Evolutionary conservation across 53 echinoderm and acorn worm species (phyloP), one percentile per base, ranked within the genome.

Genomic region (Arbacia lixula): DNA sequence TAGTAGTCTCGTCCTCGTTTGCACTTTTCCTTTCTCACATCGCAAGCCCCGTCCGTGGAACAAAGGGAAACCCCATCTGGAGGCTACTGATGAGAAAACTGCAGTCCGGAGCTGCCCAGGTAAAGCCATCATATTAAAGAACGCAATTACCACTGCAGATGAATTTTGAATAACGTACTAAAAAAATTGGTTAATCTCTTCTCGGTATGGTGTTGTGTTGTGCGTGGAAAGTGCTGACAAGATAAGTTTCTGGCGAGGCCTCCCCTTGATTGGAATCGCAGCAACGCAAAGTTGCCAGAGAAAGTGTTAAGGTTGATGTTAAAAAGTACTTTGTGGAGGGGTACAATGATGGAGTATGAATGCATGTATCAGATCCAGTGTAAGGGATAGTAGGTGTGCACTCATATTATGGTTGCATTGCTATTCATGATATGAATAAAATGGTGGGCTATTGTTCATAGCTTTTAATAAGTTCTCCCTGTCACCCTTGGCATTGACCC

Each of bases 91-190:
- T 43, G 43, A 42, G 42, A 69, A 42, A 27, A 69, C 43, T 69
- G 43, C 69, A 25, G n/a, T 14, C 26, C 43, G 40, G 24, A 69
- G 69, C n/a, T 6, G 25, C 69, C 16, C 69, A 10, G 74, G 32
- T 52, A 74, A 74, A 52, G 54, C 53, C 32, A 74, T 74, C 74
- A 53, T 74, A 74, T 74, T 74, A 74, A 51, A 74, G 52, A 74
- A 74, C 33, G 49, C 74, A 31, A 53, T 74, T 74, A 74, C 51
- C 74, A 34, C 69, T 50, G 74, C 74, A 74, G 74, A 53, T 74
- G 74, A 50, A 52, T 52, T 74, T 74, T 74, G 74, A 74, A 74
- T 74, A 74, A 74, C 53, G 43, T 74, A 53, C 53, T 74, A 34
- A 53, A 69, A n/a, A n/a, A 69, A 69, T 69, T 69, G 69, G 40